Base-by-base conservation (phyloP, 1,140 invertebrate species). In the Pogonognathellus flavescens region DNA sequence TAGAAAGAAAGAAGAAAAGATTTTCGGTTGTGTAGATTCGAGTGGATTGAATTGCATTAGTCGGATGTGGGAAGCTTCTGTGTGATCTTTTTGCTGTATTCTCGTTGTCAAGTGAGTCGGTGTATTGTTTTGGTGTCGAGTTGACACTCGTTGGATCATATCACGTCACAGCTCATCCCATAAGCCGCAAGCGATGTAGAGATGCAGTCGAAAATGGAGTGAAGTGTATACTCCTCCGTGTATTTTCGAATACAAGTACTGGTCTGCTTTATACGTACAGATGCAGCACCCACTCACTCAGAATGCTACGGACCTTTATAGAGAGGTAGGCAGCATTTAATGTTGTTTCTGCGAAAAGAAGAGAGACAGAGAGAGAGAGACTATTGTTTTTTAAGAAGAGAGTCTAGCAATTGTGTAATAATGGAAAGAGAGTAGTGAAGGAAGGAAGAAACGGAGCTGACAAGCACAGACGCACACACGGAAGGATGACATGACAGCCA, bases 401-500 rank as follows among this genome's bases (percentile, higher is more conserved):
- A 41, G 31, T 41, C 6, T 3, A 1, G 31, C 31, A 41, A 41
- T 41, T 41, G 31, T 41, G 31, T 41, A 41, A 41, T 41, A 41
- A 41, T 41, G 31, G 31, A 41, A 41, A 41, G 31, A 41, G 31
- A 41, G 31, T 3, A 41, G 31, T 41, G 31, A 41, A 41, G 31
- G 31, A 41, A 41, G 31, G 31, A 41, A 41, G 31, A 66, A 25
- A 25, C 20, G 25, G 62, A 66, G 62, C 10, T 66, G 62, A 66
- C 62, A 66, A 66, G 62, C 10, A 66, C 62, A 41, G 31, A 66
- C 59, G 20, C 62, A 66, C 62, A 66, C 20, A 66, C 22, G 62
- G 62, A 66, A 25, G 70, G 70, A 76, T 49, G 70, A 76, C 31
- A 76, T 76, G 70, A 76, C 70, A 76, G 70, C 41, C 70, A 76